Evolutionary conservation across 2,888 invertebrate species (phyloP).

Genomic region (Scaptomyza cyrtandrae): DNA sequence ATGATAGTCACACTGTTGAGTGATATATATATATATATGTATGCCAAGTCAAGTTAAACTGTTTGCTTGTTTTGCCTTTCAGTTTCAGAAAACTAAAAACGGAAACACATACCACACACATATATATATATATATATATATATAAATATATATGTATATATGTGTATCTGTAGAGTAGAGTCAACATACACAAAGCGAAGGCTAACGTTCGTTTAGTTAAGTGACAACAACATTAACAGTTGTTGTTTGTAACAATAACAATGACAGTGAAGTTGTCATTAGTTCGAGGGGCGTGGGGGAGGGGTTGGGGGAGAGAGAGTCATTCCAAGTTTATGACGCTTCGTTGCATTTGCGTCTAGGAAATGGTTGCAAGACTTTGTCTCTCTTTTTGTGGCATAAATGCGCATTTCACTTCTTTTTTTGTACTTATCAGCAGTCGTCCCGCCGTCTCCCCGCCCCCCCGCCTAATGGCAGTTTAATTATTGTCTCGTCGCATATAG

Average conservation of each 20-base stretch:
- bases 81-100: slow-evolving; percentile 63
- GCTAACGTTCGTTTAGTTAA: slow-evolving; percentile 14
- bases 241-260: slow-evolving; percentile 4
- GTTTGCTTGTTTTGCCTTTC: slow-evolving; percentile 44
- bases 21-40: neutral
- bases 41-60: slow-evolving; percentile 6
- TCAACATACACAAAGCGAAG: slow-evolving; percentile 16
- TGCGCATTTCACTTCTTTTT: slow-evolving; percentile 73
- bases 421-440: slow-evolving; percentile 45
- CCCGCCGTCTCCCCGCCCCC: slow-evolving; percentile 16
- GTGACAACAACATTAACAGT: slow-evolving; percentile 4
- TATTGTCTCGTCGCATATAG: slow-evolving; percentile 69
- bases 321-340: slow-evolving; percentile 60
- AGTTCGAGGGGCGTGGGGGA: neutral
- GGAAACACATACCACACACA: slow-evolving; percentile 37
- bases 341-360: slow-evolving; percentile 64
- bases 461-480: slow-evolving; percentile 74
- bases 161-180: slow-evolving; percentile 27
- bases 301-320: neutral
- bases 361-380: slow-evolving; percentile 30
- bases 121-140: slow-evolving; percentile 16
- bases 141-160: slow-evolving; percentile 6
- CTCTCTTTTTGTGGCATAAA: slow-evolving; percentile 46
- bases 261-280: slow-evolving; percentile 39
- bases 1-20: slow-evolving; percentile 28